A percentile compares a stretch with the other conserved stretches of the same genome.
These are phyloP conservation scores for Xenus cinereus DNA, from an alignment of 2,113 vertebrate species.

Conservation along the genomic window DNA sequence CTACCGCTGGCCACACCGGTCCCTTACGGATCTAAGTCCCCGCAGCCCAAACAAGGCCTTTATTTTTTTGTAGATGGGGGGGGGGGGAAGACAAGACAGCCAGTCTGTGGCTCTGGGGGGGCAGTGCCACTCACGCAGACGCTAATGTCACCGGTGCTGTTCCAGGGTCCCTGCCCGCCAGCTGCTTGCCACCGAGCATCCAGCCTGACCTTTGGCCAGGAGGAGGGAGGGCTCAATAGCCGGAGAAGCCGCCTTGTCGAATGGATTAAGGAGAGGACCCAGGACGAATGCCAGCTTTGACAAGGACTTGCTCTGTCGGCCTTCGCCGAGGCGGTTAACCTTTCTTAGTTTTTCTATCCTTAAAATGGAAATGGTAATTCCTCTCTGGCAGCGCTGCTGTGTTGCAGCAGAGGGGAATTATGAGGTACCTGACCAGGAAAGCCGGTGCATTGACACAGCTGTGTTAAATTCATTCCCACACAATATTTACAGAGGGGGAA, in stretches of 20 bases:
- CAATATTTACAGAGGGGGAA: not conserved
- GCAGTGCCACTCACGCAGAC: slow-evolving; percentile 53
- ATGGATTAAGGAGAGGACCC: slow-evolving; percentile 57
- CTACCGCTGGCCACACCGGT: not conserved
- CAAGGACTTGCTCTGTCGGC: slow-evolving; percentile 30
- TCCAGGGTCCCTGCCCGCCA: slow-evolving; percentile 53
- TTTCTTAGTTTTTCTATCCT: slow-evolving; percentile 10
- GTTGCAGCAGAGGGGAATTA: too few species aligned
- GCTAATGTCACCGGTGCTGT: slow-evolving; percentile 49
- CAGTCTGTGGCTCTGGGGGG: slow-evolving; percentile 28
- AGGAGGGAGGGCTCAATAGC: slow-evolving; percentile 45
- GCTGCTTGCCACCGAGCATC: slow-evolving; percentile 40
- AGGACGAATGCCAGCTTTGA: slow-evolving; percentile 43
- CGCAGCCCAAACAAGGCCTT: not conserved
- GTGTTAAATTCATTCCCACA: not conserved
- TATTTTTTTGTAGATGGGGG: not conserved
- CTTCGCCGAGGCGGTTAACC: slow-evolving; percentile 25
- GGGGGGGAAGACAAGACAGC: slow-evolving; percentile 8
- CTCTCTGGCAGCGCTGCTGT: not conserved
- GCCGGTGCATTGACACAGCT: too few species aligned
- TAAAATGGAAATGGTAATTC: not conserved
- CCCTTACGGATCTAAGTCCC: not conserved
- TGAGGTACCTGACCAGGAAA: rapidly evolving
- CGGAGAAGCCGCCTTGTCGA: slow-evolving; percentile 49
- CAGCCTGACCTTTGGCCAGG: slow-evolving; percentile 48